Evolutionary conservation across 2,888 invertebrate genomes (phyloP), one percentile per base, ranked within the genome.

Genomic region (Dichetophora obliterata): DNA sequence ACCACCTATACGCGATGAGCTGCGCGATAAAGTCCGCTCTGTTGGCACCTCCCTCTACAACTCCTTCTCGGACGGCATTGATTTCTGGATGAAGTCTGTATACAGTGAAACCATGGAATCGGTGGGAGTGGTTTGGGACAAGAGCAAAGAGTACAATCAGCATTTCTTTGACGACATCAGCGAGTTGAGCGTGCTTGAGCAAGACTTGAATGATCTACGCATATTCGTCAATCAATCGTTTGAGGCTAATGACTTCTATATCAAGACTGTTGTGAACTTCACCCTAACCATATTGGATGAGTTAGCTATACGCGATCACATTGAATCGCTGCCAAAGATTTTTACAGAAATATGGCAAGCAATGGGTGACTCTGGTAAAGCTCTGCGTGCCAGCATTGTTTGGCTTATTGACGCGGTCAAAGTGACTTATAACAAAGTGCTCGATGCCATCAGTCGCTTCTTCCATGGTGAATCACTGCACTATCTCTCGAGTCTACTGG

Each of bases 361-460:
- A 82, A 94, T 96, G 94, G 96, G 95, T 0, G 95, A 95, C 74
- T 95, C 95, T 0, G 95, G 95, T 9, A 91, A 93, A 81, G 95
- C 95, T 0, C 92, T 96, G 24, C 93, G 94, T 66, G 93, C 94
- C 80, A 95, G 95, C 81, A 90, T 96, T 11, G 89, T 93, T 0
- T 95, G 93, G 92, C 91, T 95, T 0, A 93, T 95, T 0, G 88
- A 89, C 11, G 83, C 91, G 78, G 91, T 95, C 0, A 95, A 94
- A 85, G 91, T 89, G 59, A 93, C 93, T 0, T 95, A 95, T 83
- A 91, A 93, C 31, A 94, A 93, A 83, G 91, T 94, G 19, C 90
- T 94, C 9, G 93, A 94, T 31, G 92, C 94, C 3, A 90, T 94
- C 0, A 93, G 92, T 77, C 92, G 92, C 16, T 90, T 95, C 50